phyloP scores from a whole-genome alignment of 2,113 vertebrate genomes.

The Climacteris rufus region DNA sequence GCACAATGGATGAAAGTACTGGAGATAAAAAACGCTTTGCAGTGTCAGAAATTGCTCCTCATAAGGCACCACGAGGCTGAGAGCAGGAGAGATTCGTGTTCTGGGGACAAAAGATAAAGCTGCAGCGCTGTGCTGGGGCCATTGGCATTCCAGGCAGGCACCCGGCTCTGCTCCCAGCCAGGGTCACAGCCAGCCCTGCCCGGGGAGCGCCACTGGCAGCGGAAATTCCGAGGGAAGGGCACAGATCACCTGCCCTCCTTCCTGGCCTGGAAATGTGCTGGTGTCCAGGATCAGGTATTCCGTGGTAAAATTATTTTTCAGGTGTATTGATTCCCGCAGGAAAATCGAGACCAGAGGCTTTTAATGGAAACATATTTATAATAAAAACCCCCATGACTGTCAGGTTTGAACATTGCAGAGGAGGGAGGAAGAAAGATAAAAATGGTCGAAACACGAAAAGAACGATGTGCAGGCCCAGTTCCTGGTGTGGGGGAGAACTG shows the following conservation, averaged over 20 bases:
- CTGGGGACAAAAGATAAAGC: not conserved
- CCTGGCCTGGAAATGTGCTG: not conserved
- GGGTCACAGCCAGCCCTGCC: not conserved
- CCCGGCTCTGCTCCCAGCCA: not conserved
- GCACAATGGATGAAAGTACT: not conserved
- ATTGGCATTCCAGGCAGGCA: not conserved
- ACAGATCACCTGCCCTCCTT: not conserved
- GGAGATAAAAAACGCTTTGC: not conserved
- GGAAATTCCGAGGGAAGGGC: not conserved
- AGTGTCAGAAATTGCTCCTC: not conserved
- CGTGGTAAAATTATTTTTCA: not conserved
- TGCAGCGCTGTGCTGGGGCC: rapidly evolving
- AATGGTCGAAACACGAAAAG: not conserved
- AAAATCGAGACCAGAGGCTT: not conserved
- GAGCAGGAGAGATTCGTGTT: not conserved
- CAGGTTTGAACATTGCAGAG: rapidly evolving
- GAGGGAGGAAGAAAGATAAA: not conserved
- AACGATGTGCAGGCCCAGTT: rapidly evolving
- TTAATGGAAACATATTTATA: not conserved
- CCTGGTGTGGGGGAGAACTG: not conserved
- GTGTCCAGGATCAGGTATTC: not conserved
- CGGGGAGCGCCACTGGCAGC: not conserved
- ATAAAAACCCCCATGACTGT: rapidly evolving
- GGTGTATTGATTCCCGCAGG: not conserved
- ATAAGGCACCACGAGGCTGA: rapidly evolving